phyloP scores from a whole-genome alignment of 1,140 invertebrate genomes.

The Samia ricini region DNA sequence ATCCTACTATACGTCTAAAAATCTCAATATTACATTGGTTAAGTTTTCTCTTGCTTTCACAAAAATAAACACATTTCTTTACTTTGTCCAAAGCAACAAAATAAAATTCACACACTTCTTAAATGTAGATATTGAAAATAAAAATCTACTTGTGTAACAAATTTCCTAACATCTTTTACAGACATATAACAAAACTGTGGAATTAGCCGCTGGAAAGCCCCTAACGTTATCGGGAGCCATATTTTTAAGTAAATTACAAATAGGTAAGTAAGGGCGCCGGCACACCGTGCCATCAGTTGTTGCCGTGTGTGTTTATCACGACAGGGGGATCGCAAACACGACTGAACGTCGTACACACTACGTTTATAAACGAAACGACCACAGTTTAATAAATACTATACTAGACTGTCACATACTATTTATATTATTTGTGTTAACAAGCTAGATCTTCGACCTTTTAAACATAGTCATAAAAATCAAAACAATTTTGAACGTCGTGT shows the following conservation, averaged over 20 bases:
- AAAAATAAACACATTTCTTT: no score
- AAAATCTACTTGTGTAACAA: not conserved
- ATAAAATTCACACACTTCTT: not conserved
- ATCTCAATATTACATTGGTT: no score
- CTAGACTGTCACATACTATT: not conserved
- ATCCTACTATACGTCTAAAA: no score
- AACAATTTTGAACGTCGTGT: no score
- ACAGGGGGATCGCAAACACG: conserved; percentile 59
- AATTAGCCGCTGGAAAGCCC: conserved; percentile 52
- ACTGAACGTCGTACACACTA: conserved; percentile 40
- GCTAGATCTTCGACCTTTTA: no score
- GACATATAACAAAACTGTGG: conserved; percentile 37
- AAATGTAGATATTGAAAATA: not conserved
- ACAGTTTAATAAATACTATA: conserved; percentile 11
- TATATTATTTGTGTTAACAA: not conserved
- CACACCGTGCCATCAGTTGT: conserved; percentile 32
- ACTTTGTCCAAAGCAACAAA: not conserved
- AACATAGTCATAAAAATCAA: no score
- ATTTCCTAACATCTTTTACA: conserved; percentile 19
- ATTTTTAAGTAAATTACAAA: conserved; percentile 77
- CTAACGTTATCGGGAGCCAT: conserved; percentile 62
- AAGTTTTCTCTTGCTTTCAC: no score
- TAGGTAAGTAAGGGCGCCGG: conserved; percentile 49
- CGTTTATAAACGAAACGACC: not conserved
- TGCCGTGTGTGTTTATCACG: conserved; percentile 69